Evolutionary conservation across 2,888 invertebrate species (phyloP).

Genomic region (Therioaphis trifolii): DNA sequence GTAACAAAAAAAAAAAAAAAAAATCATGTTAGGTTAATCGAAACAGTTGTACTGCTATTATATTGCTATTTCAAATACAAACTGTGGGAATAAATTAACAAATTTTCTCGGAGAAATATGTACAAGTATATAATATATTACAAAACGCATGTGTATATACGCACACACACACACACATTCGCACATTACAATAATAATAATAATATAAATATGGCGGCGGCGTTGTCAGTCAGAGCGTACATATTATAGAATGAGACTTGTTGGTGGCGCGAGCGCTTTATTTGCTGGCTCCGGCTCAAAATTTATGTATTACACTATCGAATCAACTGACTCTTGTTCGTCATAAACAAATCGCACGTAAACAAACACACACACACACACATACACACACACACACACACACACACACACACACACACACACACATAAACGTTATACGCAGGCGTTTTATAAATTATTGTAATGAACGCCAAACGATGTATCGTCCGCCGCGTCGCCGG

Average conservation of each 20-base stretch:
- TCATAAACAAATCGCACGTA: slow-evolving; percentile 50
- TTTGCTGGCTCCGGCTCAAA: slow-evolving; percentile 42
- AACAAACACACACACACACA: not conserved
- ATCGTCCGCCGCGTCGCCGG: not conserved
- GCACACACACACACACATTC: not conserved
- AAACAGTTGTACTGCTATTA: slow-evolving; percentile 3
- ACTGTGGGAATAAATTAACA: slow-evolving; percentile 34
- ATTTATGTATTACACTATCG: slow-evolving; percentile 45
- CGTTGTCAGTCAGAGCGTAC: slow-evolving; percentile 43
- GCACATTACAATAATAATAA: not conserved
- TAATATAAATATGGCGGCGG: not conserved
- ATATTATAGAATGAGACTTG: slow-evolving; percentile 22
- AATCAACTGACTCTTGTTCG: slow-evolving; percentile 49
- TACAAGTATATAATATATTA: not conserved
- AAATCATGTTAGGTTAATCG: slow-evolving; percentile 46
- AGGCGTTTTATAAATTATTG: not conserved
- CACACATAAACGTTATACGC: not conserved
- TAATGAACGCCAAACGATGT: slow-evolving; percentile 47
- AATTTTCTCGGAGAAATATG: not conserved
- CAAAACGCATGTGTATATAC: not conserved
- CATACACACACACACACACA: not conserved
- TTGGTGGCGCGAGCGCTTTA: not conserved
- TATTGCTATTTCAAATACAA: slow-evolving; percentile 23
- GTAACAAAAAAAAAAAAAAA: slow-evolving; percentile 1
- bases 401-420: not conserved